Conservation (phyloP, 2,797 vertebrate genomes). For the Capromys pilorides region DNA sequence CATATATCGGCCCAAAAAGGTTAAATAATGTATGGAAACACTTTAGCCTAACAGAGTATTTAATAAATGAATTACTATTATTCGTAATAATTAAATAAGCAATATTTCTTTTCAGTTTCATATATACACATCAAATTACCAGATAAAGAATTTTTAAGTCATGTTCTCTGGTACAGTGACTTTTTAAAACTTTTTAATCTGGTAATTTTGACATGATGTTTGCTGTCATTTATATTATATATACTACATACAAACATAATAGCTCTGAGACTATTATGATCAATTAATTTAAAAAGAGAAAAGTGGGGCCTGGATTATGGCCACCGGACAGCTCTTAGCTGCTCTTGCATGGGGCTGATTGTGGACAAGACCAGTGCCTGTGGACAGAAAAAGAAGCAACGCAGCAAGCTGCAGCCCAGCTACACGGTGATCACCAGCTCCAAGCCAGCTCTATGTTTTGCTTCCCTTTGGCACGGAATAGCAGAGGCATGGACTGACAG, state of each 20-base stretch:
- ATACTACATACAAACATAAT: neutral
- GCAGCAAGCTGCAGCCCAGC: neutral
- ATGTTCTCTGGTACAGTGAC: neutral
- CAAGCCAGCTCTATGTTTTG: neutral
- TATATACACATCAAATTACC: neutral
- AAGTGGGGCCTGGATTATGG: neutral
- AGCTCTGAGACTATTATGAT: neutral
- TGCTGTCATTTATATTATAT: neutral
- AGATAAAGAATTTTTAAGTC: neutral
- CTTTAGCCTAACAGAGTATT: neutral
- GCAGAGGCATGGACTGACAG: neutral
- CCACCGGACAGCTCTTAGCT: neutral
- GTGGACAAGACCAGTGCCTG: neutral
- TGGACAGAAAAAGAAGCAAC: neutral
- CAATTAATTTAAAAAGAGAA: constrained; percentile 19
- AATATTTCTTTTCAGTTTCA: neutral
- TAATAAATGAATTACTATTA: constrained; percentile 25
- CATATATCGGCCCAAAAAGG: neutral
- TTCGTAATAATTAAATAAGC: neutral
- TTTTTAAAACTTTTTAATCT: neutral
- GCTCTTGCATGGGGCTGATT: neutral
- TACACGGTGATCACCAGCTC: neutral
- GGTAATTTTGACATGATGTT: neutral
- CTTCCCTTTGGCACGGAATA: neutral
- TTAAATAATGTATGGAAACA: neutral